Evolutionary conservation across 2,113 vertebrate species (phyloP).

Genomic region (Athene cunicularia): DNA sequence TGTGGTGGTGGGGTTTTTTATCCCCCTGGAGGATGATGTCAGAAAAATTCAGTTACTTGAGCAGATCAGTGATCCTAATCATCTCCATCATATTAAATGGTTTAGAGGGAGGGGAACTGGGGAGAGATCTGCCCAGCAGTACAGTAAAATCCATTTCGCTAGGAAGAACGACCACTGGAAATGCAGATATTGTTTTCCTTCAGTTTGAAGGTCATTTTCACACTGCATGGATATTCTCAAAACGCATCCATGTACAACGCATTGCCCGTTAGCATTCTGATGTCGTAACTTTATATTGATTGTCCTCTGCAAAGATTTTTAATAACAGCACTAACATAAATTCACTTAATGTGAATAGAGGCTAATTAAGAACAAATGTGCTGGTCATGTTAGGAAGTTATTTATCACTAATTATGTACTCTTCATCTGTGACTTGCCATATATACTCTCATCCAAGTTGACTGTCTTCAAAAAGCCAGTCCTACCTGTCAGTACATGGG

Average conservation of each 20-base stretch:
- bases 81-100: not conserved
- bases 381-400: not conserved
- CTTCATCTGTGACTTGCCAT: not conserved
- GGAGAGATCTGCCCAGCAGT: not conserved
- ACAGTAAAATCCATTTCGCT: not conserved
- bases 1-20: not conserved
- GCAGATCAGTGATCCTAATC: not conserved
- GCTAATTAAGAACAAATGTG: constrained; percentile 54
- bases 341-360: not conserved
- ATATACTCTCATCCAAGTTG: not conserved
- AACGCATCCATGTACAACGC: not conserved
- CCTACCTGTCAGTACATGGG: not conserved
- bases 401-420: not conserved
- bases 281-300: not conserved
- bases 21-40: not conserved
- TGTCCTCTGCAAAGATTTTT: constrained; percentile 47
- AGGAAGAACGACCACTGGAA: not conserved
- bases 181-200: not conserved
- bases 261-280: not conserved
- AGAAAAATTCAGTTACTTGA: not conserved
- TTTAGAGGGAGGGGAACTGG: not conserved
- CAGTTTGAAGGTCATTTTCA: constrained; percentile 47
- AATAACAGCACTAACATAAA: constrained; percentile 16
- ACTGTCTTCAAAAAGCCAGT: not conserved
- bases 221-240: not conserved